A percentile compares a stretch with the other conserved stretches of the same genome.
Conservation (phyloP, 53 echinoderm and acorn worm species). For the Antedon mediterranea region DNA sequence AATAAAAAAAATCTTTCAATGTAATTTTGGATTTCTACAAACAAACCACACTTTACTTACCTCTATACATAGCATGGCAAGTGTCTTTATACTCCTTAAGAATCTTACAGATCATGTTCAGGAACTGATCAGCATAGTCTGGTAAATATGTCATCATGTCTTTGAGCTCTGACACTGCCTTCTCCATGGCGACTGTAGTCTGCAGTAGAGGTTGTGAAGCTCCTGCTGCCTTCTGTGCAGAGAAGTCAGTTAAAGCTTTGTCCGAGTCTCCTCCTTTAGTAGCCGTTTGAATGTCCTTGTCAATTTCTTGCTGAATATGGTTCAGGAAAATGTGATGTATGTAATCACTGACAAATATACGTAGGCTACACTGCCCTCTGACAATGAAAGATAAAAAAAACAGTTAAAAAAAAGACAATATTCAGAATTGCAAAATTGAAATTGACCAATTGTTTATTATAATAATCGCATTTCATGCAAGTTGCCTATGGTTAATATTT, state of each 20-base stretch:
- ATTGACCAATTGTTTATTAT: too few relatives aligned
- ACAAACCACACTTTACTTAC: slow-evolving; percentile 10
- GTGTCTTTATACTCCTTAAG: slow-evolving; percentile 96
- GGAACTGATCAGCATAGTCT: slow-evolving; percentile 87
- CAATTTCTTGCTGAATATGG: slow-evolving; percentile 63
- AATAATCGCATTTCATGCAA: too few relatives aligned
- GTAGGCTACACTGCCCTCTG: slow-evolving; percentile 78
- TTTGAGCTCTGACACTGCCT: slow-evolving; percentile 62
- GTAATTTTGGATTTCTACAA: background rate
- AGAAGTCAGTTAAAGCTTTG: slow-evolving; percentile 51
- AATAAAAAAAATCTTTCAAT: too few relatives aligned
- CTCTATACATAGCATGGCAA: slow-evolving; percentile 80
- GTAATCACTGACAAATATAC: slow-evolving; percentile 86
- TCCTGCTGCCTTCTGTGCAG: slow-evolving; percentile 68
- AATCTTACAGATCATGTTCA: slow-evolving; percentile 81
- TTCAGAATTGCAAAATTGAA: too few relatives aligned
- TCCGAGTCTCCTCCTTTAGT: slow-evolving; percentile 78
- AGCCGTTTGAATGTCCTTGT: slow-evolving; percentile 57
- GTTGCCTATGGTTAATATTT: too few relatives aligned
- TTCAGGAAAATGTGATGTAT: slow-evolving; percentile 85
- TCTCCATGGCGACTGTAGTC: slow-evolving; percentile 67
- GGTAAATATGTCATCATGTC: slow-evolving; percentile 80
- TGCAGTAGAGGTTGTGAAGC: slow-evolving; percentile 63
- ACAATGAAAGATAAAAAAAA: too few relatives aligned
- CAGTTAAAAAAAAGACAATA: too few relatives aligned